These are phyloP conservation scores for Gonatopus flavifemur DNA, from an alignment of 1,140 invertebrate species.

Conservation along the genomic window DNA sequence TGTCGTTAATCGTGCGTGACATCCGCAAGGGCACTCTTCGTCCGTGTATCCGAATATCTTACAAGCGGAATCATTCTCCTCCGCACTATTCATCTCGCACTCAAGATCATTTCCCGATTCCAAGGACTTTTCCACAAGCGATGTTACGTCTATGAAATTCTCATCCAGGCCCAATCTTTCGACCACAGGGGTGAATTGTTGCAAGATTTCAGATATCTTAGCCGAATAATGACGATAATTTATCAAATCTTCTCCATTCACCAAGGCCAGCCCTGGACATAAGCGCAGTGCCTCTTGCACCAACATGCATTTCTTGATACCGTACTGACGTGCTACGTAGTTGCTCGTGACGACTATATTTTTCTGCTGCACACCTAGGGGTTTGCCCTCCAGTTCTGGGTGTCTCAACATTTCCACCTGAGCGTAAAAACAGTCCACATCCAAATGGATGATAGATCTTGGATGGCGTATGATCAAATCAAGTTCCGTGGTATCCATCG, in stretches of 20 bases:
- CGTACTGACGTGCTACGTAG: conserved; percentile 71
- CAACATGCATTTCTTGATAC: conserved; percentile 74
- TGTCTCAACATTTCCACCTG: conserved; percentile 77
- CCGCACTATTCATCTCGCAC: conserved; percentile 20
- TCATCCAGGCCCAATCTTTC: conserved; percentile 81
- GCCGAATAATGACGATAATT: conserved; percentile 72
- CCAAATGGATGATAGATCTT: conserved; percentile 72
- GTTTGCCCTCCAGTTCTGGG: conserved; percentile 65
- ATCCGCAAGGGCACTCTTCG: conserved; percentile 70
- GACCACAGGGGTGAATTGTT: conserved; percentile 68
- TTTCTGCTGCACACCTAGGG: conserved; percentile 78
- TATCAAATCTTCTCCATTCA: conserved; percentile 76
- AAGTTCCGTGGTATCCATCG: conserved; percentile 47
- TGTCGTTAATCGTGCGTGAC: conserved; percentile 65
- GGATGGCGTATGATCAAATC: conserved; percentile 53
- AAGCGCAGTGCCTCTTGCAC: conserved; percentile 67
- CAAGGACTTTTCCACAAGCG: conserved; percentile 61
- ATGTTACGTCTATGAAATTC: conserved; percentile 75
- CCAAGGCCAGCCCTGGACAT: conserved; percentile 69
- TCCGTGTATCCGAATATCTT: conserved; percentile 60
- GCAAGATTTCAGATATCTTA: conserved; percentile 68
- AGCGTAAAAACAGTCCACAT: conserved; percentile 81
- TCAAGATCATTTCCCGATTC: conserved; percentile 24
- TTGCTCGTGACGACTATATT: conserved; percentile 79
- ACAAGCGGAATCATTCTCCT: conserved; percentile 54